phyloP scores from a whole-genome alignment of 2,797 vertebrate species.

The Todus mexicanus region DNA sequence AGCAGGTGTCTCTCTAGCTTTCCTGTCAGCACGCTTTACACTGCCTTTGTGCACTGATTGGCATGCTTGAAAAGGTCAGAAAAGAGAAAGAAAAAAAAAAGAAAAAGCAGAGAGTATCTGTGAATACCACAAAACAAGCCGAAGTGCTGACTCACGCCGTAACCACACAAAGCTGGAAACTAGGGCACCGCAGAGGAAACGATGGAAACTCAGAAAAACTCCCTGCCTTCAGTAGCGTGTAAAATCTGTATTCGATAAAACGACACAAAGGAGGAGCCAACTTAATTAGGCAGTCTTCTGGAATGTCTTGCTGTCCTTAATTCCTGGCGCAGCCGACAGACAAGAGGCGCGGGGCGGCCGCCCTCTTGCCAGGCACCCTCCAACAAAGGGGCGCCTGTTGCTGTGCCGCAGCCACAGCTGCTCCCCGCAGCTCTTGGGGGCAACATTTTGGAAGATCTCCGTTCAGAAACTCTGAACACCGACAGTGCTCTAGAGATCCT shows the following conservation, averaged over 20 bases:
- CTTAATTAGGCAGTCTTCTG: neutral
- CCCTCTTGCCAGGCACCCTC: neutral
- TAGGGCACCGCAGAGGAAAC: fast-evolving
- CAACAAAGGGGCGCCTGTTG: neutral
- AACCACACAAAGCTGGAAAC: neutral
- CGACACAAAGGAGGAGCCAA: neutral
- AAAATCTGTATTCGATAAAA: neutral
- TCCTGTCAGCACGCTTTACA: neutral
- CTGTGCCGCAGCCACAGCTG: neutral
- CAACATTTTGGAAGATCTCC: fast-evolving
- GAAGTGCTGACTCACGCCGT: neutral
- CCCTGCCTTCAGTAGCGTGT: neutral
- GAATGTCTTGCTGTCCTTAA: fast-evolving
- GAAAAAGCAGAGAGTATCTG: neutral
- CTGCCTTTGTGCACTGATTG: neutral
- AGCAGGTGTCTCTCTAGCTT: neutral
- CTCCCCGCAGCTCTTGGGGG: neutral
- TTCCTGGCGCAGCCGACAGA: fast-evolving
- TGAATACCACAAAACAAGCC: neutral
- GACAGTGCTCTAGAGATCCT: neutral
- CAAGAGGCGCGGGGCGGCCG: neutral
- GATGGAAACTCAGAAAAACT: neutral
- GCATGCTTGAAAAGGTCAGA: neutral
- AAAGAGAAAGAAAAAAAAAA: neutral
- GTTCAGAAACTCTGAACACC: fast-evolving